Evolutionary conservation across 2,113 vertebrate species (phyloP), one percentile per base, ranked within the genome.

Genomic region (Paralichthys olivaceus): DNA sequence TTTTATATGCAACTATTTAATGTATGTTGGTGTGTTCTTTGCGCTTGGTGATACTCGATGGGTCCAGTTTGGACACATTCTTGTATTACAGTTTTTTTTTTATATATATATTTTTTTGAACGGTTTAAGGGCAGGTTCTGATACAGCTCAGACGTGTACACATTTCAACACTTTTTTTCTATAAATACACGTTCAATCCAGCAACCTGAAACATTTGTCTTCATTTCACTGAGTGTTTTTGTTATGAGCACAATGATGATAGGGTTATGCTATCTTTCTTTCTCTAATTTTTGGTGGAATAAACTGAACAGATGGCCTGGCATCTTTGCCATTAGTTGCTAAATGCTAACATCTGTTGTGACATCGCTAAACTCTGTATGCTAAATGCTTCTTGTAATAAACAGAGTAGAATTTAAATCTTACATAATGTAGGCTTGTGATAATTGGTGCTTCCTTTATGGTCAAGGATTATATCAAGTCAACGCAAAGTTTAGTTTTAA

Each of bases 1-100:
- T 92, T 88, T 92, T 88, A 78, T 88, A 91, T 28, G 26, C 69
- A 80, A 81, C 64, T 90, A 91, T 89, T 91, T 92, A 90, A 88
- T 72, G 58, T 72, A 29, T 75, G 51, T 82, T 79, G 59, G 29
- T 68, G 68, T 72, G 67, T 83, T 87, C 65, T 73, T 62, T 79
- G 71, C 32, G n/a, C 72, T 89, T 80, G 13, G 11, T 66, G 14
- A 79, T 61, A 20, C 43, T 25, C 28, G 5, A 49, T 60, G 19
- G 40, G 23, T 78, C 68, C 54, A 69, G 17, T 14, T 49, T 49
- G 40, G 37, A 22, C 19, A 26, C 34, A 53, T 55, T 55, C 13
- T n/a, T 55, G 34, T 40, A 63, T 78, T n/a, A 5, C n/a, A 22
- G 5, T 65, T 13, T 74, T 67, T 69, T 56, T 66, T 8, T 11